A percentile compares a stretch with the other conserved stretches of the same genome.
Conservation (phyloP, 2,888 invertebrate genomes). For the Andrena chrysosceles region DNA sequence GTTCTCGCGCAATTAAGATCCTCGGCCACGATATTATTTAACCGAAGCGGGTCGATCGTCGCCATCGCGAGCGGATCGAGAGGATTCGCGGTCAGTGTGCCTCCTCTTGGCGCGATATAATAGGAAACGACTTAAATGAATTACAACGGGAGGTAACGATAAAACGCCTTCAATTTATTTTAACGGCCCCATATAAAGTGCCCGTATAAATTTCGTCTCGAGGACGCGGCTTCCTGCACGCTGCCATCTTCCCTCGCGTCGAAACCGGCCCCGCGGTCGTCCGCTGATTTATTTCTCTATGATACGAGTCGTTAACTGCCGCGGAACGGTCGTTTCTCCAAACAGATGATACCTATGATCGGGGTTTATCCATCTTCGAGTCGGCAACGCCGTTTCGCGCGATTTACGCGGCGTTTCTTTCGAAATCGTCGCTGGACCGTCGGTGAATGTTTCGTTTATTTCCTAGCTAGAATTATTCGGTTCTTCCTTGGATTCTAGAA, state of each 20-base stretch:
- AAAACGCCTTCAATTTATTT: constrained; percentile 82
- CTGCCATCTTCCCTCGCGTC: background rate
- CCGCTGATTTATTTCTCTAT: constrained; percentile 32
- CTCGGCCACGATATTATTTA: constrained; percentile 42
- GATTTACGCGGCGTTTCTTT: background rate
- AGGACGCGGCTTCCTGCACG: constrained; percentile 32
- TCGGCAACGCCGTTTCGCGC: background rate
- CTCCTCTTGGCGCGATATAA: constrained; percentile 40
- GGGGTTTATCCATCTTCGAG: background rate
- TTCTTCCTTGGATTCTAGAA: too few species aligned
- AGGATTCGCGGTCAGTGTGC: constrained; percentile 54
- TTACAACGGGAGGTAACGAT: constrained; percentile 73
- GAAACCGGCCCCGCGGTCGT: constrained; percentile 1
- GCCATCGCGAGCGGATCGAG: constrained; percentile 14
- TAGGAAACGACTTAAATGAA: constrained; percentile 74
- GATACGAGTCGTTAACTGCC: constrained; percentile 10
- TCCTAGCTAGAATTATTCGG: too few species aligned
- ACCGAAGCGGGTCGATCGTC: constrained; percentile 22
- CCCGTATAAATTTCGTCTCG: constrained; percentile 78
- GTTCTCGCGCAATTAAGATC: constrained; percentile 46
- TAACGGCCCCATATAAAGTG: constrained; percentile 79
- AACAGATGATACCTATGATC: background rate
- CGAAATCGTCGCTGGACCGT: background rate
- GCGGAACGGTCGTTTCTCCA: background rate
- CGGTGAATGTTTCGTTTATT: too few species aligned